Evolutionary conservation across 2,888 invertebrate genomes (phyloP).

Genomic region (Pteria penguin): DNA sequence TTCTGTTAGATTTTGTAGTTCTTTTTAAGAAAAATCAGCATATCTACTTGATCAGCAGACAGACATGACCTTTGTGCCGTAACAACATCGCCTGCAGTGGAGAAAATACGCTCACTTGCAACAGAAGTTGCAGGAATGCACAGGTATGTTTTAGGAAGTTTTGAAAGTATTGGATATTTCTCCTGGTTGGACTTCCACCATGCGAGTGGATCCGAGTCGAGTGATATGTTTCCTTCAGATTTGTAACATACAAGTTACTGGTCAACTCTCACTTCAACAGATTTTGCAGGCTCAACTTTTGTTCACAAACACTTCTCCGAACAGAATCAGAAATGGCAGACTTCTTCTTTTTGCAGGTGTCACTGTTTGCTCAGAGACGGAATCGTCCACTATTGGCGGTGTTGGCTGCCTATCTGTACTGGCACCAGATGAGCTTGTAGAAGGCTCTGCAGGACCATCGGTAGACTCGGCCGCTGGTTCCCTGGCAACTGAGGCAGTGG

Average conservation of each 20-base stretch:
- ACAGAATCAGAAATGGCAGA: constrained; percentile 28
- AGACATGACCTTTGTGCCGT: constrained; percentile 35
- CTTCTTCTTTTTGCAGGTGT: neutral
- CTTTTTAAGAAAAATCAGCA: constrained; percentile 41
- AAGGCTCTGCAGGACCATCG: neutral
- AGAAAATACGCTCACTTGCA: constrained; percentile 38
- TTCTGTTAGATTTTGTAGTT: too few species aligned
- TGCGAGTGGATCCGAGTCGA: constrained; percentile 3
- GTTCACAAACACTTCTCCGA: constrained; percentile 40
- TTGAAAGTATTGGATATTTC: constrained; percentile 31
- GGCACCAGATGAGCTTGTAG: neutral
- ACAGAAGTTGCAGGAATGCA: constrained; percentile 41
- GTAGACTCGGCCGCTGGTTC: too few species aligned
- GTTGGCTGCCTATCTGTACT: neutral
- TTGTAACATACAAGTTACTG: constrained; percentile 2
- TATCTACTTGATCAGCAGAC: constrained; percentile 32
- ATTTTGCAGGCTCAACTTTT: constrained; percentile 24
- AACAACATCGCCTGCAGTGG: constrained; percentile 41
- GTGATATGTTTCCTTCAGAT: neutral
- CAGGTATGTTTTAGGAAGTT: constrained; percentile 18
- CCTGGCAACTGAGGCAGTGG: neutral
- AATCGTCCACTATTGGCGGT: neutral
- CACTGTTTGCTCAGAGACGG: too few species aligned
- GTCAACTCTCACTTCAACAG: neutral
- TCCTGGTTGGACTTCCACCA: constrained; percentile 36